phyloP scores from a whole-genome alignment of 2,113 vertebrate species.

The Grammomys surdaster region DNA sequence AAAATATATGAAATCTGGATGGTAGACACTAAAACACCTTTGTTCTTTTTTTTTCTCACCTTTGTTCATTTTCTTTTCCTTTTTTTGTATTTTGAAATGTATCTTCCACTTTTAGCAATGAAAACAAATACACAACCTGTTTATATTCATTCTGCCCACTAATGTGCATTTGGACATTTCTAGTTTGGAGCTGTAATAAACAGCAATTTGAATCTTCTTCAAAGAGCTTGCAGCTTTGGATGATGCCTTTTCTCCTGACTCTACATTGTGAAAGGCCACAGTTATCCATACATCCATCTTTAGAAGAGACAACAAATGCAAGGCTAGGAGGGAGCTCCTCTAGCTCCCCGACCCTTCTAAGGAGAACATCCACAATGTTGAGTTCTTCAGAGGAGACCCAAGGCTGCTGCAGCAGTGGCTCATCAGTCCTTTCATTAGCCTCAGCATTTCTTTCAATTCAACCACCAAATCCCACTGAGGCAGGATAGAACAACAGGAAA shows the following conservation, averaged over 20 bases:
- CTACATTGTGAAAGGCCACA: background rate
- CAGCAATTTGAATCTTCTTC: background rate
- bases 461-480: background rate
- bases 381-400: background rate
- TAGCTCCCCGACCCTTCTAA: background rate
- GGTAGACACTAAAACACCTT: background rate
- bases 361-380: background rate
- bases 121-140: background rate
- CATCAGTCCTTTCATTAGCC: background rate
- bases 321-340: background rate
- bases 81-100: background rate
- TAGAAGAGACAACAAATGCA: background rate
- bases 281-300: accelerated
- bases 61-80: background rate
- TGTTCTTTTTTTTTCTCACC: background rate
- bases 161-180: background rate
- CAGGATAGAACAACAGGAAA: background rate
- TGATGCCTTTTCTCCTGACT: background rate
- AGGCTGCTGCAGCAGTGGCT: background rate
- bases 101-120: background rate
- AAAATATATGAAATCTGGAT: background rate
- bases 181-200: background rate
- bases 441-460: background rate
- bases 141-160: background rate
- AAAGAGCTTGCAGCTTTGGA: background rate